Conservation (phyloP, 2,888 invertebrate genomes). For the Standfussiana lucernea region DNA sequence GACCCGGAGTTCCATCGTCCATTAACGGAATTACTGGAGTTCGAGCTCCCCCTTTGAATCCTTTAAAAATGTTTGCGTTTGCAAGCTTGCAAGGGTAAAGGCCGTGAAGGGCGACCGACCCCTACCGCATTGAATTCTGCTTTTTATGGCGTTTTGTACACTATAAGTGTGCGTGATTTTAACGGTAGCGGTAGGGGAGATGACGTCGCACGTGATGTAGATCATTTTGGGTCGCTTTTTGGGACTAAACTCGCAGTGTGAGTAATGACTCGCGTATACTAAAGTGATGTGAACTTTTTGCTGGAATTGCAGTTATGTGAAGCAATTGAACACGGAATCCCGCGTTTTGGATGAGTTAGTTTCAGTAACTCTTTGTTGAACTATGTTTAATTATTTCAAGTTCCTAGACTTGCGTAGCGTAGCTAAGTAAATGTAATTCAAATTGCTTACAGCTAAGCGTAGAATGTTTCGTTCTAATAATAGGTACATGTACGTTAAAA, state of each 20-base stretch:
- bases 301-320: background rate
- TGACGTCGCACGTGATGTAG: constrained; percentile 4
- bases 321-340: background rate
- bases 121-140: constrained; percentile 48
- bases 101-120: constrained; percentile 44
- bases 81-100: constrained; percentile 37
- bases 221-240: constrained; percentile 22
- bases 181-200: constrained; percentile 42
- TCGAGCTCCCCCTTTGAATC: constrained; percentile 57
- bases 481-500: background rate
- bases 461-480: background rate
- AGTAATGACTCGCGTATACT: constrained; percentile 9
- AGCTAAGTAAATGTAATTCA: background rate
- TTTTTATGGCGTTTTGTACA: constrained; percentile 56
- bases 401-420: background rate
- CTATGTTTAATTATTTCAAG: constrained; percentile 6
- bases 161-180: constrained; percentile 38
- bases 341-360: background rate
- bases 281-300: background rate
- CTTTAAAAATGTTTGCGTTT: constrained; percentile 71
- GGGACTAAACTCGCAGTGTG: background rate
- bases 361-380: background rate
- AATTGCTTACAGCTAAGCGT: background rate
- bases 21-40: constrained; percentile 77
- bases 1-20: constrained; percentile 73